Conservation (phyloP, 2,888 invertebrate species). For the Lithophane ornitopus region DNA sequence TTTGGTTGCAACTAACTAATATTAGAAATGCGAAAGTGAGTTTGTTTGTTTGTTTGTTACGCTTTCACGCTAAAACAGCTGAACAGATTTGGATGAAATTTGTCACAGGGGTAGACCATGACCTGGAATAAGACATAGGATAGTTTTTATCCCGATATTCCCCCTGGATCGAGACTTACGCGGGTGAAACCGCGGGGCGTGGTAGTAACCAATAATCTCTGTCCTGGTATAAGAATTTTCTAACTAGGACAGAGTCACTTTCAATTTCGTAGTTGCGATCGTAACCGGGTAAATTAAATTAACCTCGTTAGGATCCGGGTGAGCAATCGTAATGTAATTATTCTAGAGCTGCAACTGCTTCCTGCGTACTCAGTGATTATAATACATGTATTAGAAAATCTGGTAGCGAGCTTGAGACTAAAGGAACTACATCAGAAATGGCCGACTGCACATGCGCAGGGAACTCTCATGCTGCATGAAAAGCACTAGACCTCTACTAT, state of each 20-base stretch:
- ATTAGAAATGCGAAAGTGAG: no score
- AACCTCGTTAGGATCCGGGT: constrained; percentile 20
- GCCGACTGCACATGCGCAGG: background rate
- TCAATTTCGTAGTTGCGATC: constrained; percentile 41
- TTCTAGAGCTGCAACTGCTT: constrained; percentile 39
- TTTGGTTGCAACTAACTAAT: no score
- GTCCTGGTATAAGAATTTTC: constrained; percentile 5
- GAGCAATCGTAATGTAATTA: constrained; percentile 39
- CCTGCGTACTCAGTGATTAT: constrained; percentile 3
- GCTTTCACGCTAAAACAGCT: no score
- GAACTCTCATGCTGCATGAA: background rate
- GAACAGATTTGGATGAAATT: no score
- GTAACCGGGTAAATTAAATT: constrained; percentile 49
- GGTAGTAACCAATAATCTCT: no score
- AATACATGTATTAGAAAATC: constrained; percentile 9
- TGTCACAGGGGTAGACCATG: no score
- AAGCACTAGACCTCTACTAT: background rate
- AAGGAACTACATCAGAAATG: background rate
- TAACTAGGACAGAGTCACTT: constrained; percentile 36
- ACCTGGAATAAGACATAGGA: no score
- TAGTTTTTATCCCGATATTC: no score
- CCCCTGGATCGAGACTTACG: no score
- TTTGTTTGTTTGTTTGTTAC: no score
- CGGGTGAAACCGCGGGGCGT: no score
- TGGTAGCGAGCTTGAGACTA: background rate